A percentile compares a stretch with the other conserved stretches of the same genome.
Evolutionary conservation across 2,797 vertebrate genomes (phyloP).

Genomic region (Sebastes steindachneri): DNA sequence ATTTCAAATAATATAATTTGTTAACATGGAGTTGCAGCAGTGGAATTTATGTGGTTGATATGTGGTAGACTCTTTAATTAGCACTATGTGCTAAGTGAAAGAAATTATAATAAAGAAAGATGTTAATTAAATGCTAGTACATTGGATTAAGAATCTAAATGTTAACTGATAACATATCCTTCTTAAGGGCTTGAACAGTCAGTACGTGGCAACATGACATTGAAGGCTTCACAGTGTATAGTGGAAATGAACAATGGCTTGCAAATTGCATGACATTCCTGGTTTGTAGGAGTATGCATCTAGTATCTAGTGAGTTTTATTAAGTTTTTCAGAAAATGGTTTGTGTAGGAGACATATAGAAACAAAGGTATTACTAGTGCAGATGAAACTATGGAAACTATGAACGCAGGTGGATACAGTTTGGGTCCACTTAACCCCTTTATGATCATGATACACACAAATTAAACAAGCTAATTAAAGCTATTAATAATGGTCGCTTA

Average conservation of each 20-base stretch:
- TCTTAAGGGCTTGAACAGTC: background rate
- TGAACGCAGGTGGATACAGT: background rate
- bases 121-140: background rate
- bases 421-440: slow-evolving; percentile 15
- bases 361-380: background rate
- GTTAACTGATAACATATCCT: slow-evolving; percentile 9
- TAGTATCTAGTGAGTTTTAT: background rate
- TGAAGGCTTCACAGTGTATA: background rate
- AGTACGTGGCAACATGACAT: background rate
- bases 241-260: background rate
- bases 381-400: background rate
- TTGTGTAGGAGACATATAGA: background rate
- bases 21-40: background rate
- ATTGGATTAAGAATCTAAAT: slow-evolving; percentile 23
- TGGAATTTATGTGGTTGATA: background rate
- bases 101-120: background rate
- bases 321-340: background rate
- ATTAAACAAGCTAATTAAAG: slow-evolving; percentile 37
- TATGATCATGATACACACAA: background rate
- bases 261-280: background rate
- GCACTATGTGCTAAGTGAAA: background rate
- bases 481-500: slow-evolving; percentile 35
- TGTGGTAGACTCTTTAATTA: slow-evolving; percentile 7
- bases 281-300: background rate
- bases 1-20: slow-evolving; percentile 15